Percentiles rank a stretch among this genome's conserved stretches.
phyloP scores from a whole-genome alignment of 2,113 vertebrate species.

The Martes martes region DNA sequence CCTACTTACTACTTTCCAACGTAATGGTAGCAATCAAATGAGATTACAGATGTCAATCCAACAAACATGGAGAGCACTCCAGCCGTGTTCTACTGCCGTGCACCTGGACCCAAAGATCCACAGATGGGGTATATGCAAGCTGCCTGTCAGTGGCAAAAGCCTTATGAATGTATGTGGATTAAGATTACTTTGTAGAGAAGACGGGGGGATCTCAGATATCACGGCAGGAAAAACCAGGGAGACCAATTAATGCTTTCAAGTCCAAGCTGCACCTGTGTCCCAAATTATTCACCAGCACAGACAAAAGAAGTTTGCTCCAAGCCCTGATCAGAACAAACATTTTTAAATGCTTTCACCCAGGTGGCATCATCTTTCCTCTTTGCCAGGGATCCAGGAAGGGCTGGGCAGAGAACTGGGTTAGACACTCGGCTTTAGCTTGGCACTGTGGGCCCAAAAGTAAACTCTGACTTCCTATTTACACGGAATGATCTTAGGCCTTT shows the following conservation, averaged over 20 bases:
- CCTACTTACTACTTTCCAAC: neutral
- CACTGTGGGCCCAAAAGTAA: constrained; percentile 78
- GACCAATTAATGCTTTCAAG: constrained; percentile 55
- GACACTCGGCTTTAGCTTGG: constrained; percentile 57
- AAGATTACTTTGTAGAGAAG: constrained; percentile 41
- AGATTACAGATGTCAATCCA: neutral
- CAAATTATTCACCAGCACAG: constrained; percentile 74
- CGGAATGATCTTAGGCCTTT: constrained; percentile 77
- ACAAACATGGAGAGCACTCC: neutral
- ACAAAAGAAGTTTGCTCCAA: constrained; percentile 68
- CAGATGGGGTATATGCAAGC: neutral
- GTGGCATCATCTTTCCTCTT: constrained; percentile 76
- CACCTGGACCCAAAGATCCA: neutral
- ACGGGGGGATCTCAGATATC: constrained; percentile 34
- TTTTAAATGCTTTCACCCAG: constrained; percentile 69
- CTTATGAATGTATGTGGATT: neutral
- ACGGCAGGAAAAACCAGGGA: constrained; percentile 41
- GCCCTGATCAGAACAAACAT: constrained; percentile 73
- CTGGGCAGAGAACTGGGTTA: constrained; percentile 75
- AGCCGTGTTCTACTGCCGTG: neutral
- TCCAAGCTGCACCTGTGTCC: constrained; percentile 74
- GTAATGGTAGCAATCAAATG: neutral
- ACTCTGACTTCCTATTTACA: constrained; percentile 83
- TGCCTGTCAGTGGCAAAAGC: neutral
- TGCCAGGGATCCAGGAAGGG: constrained; percentile 72